These are phyloP conservation scores for Creontiades dilutus DNA, from an alignment of 2,888 invertebrate genomes.

Conservation along the genomic window DNA sequence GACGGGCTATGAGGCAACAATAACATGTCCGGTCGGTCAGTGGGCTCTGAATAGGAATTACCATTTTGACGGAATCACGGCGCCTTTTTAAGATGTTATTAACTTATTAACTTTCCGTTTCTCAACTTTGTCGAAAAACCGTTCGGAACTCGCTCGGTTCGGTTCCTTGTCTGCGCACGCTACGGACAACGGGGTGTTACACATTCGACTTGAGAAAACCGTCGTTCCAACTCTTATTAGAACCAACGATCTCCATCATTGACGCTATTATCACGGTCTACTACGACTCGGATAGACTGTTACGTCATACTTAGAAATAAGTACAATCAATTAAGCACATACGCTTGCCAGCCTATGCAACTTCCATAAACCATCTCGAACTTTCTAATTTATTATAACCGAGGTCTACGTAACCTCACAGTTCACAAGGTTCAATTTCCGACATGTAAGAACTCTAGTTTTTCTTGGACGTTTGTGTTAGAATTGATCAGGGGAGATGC, in stretches of 20 bases:
- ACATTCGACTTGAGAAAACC: neutral
- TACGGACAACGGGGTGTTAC: neutral
- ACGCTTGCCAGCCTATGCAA: too few relatives aligned
- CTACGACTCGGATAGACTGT: too few relatives aligned
- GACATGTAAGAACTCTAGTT: too few relatives aligned
- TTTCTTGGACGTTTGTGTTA: too few relatives aligned
- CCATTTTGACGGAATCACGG: neutral
- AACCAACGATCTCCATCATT: neutral
- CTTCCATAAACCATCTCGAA: too few relatives aligned
- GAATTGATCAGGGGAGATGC: too few relatives aligned
- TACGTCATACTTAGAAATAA: too few relatives aligned
- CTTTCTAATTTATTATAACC: too few relatives aligned
- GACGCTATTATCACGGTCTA: neutral
- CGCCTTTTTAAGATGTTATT: neutral
- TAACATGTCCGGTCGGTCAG: slow-evolving; percentile 7
- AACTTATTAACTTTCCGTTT: neutral
- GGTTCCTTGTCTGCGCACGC: neutral
- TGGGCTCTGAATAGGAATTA: neutral
- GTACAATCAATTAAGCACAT: too few relatives aligned
- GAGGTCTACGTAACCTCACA: too few relatives aligned
- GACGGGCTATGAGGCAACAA: slow-evolving; percentile 19
- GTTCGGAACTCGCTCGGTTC: neutral
- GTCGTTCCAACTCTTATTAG: neutral
- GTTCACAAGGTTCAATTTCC: too few relatives aligned
- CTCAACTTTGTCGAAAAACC: neutral